A percentile compares a stretch with the other conserved stretches of the same genome.
phyloP scores from a whole-genome alignment of 2,888 invertebrate genomes.

The Synanthedon vespiformis region DNA sequence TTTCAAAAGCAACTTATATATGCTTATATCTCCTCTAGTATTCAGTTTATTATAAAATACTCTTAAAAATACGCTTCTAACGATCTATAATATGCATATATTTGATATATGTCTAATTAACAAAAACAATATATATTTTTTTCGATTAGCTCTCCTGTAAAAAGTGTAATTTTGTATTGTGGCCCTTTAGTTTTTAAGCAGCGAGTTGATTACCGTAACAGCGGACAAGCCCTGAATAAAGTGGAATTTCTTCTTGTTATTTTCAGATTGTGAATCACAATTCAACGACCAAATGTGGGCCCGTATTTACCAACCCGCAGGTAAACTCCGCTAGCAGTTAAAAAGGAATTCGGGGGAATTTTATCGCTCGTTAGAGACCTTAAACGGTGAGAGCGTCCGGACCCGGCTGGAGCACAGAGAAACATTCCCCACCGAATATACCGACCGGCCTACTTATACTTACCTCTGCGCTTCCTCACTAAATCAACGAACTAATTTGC shows the following conservation, averaged over 20 bases:
- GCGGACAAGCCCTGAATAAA: slow-evolving; percentile 21
- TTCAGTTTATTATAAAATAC: no score
- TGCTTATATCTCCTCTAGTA: no score
- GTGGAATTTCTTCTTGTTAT: slow-evolving; percentile 37
- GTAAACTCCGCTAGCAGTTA: slow-evolving; percentile 59
- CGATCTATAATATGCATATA: no score
- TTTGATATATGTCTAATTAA: no score
- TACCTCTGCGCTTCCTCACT: slow-evolving; percentile 19
- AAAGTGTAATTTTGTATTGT: no score
- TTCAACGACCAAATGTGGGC: slow-evolving; percentile 54
- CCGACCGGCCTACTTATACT: slow-evolving; percentile 12
- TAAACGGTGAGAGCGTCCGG: slow-evolving; percentile 35
- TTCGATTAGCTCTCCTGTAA: no score
- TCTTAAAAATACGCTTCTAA: no score
- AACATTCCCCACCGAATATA: slow-evolving; percentile 10
- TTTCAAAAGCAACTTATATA: no score
- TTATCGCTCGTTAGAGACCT: slow-evolving; percentile 66
- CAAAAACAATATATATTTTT: no score
- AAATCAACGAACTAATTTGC: slow-evolving; percentile 24
- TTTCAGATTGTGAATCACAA: slow-evolving; percentile 55
- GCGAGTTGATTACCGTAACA: slow-evolving; percentile 23
- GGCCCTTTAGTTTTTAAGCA: no score
- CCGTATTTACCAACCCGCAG: slow-evolving; percentile 63
- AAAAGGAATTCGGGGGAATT: slow-evolving; percentile 56
- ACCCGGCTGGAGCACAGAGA: slow-evolving; percentile 11